Evolutionary conservation across 1,140 invertebrate species (phyloP).

Genomic region (Diorhabda carinulata): DNA sequence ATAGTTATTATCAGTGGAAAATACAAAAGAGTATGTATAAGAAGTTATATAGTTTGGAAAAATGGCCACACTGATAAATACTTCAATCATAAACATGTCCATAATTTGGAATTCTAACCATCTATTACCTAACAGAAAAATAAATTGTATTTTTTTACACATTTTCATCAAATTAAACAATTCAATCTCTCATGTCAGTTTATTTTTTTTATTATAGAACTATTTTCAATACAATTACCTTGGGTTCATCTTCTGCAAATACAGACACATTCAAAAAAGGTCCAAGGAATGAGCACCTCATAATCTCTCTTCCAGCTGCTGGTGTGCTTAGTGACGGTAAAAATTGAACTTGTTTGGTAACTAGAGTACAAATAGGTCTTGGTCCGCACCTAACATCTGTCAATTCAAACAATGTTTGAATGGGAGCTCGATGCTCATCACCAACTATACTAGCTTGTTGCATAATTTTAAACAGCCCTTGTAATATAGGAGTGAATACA

Average conservation of each 20-base stretch:
- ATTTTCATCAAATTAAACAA: too few relatives aligned
- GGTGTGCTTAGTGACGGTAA: conserved; percentile 67
- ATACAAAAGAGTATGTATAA: too few relatives aligned
- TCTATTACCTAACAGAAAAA: too few relatives aligned
- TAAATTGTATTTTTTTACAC: too few relatives aligned
- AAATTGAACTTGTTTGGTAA: conserved; percentile 72
- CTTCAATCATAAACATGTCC: too few relatives aligned
- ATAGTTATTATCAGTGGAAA: too few relatives aligned
- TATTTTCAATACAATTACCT: conserved; percentile 32
- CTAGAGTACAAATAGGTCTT: conserved; percentile 74
- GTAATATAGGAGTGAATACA: conserved; percentile 70
- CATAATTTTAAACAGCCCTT: conserved; percentile 66
- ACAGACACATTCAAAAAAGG: conserved; percentile 86
- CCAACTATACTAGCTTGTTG: conserved; percentile 66
- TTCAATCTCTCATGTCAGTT: too few relatives aligned
- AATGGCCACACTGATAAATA: too few relatives aligned
- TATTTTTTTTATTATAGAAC: too few relatives aligned
- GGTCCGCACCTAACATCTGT: conserved; percentile 64
- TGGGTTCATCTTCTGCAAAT: conserved; percentile 88
- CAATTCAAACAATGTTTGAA: conserved; percentile 61
- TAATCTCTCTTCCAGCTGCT: conserved; percentile 75
- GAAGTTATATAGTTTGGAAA: too few relatives aligned
- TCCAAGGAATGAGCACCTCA: conserved; percentile 77
- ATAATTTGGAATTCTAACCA: too few relatives aligned
- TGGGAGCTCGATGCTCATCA: conserved; percentile 64